These are phyloP conservation scores for Goniozus legneri DNA, from an alignment of 1,140 invertebrate genomes.

Conservation along the genomic window DNA sequence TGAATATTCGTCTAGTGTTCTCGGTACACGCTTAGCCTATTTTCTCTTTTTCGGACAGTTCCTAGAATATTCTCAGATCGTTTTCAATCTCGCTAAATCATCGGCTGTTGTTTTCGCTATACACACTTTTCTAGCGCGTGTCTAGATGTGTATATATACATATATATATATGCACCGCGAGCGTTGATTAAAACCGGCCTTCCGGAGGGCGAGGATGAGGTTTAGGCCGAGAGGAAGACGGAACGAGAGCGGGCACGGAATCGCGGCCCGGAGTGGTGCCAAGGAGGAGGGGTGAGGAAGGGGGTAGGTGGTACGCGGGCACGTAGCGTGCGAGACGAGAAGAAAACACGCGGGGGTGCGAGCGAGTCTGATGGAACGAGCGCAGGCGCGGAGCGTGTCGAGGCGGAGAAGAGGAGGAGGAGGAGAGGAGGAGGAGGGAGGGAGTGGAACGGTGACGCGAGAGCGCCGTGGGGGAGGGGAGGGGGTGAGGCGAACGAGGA, in stretches of 20 bases:
- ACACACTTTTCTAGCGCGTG: no score
- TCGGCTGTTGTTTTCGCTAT: no score
- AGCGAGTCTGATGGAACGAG: slow-evolving; percentile 8
- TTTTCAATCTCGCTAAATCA: no score
- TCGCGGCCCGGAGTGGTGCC: no score
- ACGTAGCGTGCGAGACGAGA: slow-evolving; percentile 1
- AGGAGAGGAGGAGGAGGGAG: slow-evolving; percentile 5
- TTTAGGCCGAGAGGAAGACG: slow-evolving; percentile 10
- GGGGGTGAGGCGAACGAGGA: slow-evolving; percentile 3
- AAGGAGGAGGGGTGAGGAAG: slow-evolving; percentile 6
- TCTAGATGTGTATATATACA: no score
- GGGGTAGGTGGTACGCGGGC: background rate
- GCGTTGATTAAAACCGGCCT: slow-evolving; percentile 47
- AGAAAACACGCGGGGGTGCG: slow-evolving; percentile 17
- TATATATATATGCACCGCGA: no score
- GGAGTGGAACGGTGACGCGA: slow-evolving; percentile 7
- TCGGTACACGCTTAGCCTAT: no score
- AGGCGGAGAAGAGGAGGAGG: background rate
- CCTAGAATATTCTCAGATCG: no score
- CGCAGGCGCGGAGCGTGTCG: slow-evolving; percentile 10
- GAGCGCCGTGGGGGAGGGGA: slow-evolving; percentile 1
- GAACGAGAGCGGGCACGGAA: slow-evolving; percentile 10
- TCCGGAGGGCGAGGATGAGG: slow-evolving; percentile 19
- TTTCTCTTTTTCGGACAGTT: no score
- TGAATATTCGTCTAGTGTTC: no score